A percentile compares a stretch with the other conserved stretches of the same genome.
These are phyloP conservation scores for Polypedilum vanderplanki DNA, from an alignment of 1,140 invertebrate species.

Conservation along the genomic window DNA sequence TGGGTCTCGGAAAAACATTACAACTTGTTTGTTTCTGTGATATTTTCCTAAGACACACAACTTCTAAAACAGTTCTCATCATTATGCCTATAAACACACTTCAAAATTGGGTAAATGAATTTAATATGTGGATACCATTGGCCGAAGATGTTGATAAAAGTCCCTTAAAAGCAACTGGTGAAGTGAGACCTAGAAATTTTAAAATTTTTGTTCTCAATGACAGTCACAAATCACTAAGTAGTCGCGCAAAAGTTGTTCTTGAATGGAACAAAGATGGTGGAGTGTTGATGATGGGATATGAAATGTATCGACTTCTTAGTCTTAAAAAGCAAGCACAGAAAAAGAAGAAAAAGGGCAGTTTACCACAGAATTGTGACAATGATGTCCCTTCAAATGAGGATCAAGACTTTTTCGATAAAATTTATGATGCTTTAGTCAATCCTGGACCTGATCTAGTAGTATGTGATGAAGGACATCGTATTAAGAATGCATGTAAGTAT, in stretches of 20 bases:
- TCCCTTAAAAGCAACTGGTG: slow-evolving; percentile 50
- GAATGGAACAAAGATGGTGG: slow-evolving; percentile 85
- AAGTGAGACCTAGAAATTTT: slow-evolving; percentile 71
- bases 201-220: slow-evolving; percentile 88
- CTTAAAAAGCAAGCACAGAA: slow-evolving; percentile 55
- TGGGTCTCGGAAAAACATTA: slow-evolving; percentile 98
- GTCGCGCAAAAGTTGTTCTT: slow-evolving; percentile 69
- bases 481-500: slow-evolving; percentile 77
- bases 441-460: slow-evolving; percentile 93
- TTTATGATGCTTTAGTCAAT: slow-evolving; percentile 77
- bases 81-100: slow-evolving; percentile 99
- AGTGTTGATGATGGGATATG: slow-evolving; percentile 95
- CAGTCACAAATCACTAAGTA: slow-evolving; percentile 82
- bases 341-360: slow-evolving; percentile 40
- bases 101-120: slow-evolving; percentile 97
- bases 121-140: slow-evolving; percentile 89
- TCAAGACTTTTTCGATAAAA: slow-evolving; percentile 75
- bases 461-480: slow-evolving; percentile 93
- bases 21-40: slow-evolving; percentile 95
- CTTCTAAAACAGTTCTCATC: slow-evolving; percentile 82
- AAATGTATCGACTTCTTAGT: slow-evolving; percentile 85
- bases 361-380: slow-evolving; percentile 49
- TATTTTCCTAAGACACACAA: slow-evolving; percentile 86
- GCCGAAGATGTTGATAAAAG: slow-evolving; percentile 48
- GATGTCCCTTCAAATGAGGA: slow-evolving; percentile 76